These are phyloP conservation scores for Perognathus longimembris DNA, from an alignment of 2,113 vertebrate species.

Conservation along the genomic window DNA sequence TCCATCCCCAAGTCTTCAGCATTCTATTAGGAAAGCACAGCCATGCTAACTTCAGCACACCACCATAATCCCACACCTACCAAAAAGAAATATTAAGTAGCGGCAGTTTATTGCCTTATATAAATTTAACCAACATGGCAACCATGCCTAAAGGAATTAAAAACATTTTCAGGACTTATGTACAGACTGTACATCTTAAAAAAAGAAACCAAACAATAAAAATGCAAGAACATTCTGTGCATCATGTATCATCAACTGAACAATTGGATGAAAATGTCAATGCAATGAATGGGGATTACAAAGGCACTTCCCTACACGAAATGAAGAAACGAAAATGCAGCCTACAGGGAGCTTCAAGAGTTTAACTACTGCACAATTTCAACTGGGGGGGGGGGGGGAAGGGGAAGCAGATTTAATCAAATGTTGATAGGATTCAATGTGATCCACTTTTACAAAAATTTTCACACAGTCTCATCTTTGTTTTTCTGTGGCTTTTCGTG, in stretches of 20 bases:
- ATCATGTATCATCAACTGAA: constrained; percentile 87
- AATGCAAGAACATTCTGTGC: constrained; percentile 88
- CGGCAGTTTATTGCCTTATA: constrained; percentile 93
- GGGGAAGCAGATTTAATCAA: constrained; percentile 88
- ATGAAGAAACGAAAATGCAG: constrained; percentile 87
- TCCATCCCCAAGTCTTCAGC: constrained; percentile 86
- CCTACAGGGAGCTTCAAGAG: constrained; percentile 88
- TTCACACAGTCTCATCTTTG: constrained; percentile 90
- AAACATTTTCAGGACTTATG: constrained; percentile 95
- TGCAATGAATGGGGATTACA: constrained; percentile 89
- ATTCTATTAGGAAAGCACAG: constrained; percentile 87
- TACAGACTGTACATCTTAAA: constrained; percentile 94
- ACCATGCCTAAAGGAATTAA: constrained; percentile 92
- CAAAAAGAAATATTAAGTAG: constrained; percentile 89
- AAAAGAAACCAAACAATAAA: constrained; percentile 87
- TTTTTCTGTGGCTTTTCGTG: constrained; percentile 89
- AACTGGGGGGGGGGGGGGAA: constrained; percentile 82
- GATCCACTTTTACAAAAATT: constrained; percentile 87
- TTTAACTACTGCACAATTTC: constrained; percentile 90
- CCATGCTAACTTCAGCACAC: constrained; percentile 88
- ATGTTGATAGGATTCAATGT: constrained; percentile 92
- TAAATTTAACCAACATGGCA: constrained; percentile 92
- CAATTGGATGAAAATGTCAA: constrained; percentile 85
- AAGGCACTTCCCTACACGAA: constrained; percentile 93
- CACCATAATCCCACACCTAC: constrained; percentile 90